Percentiles rank a stretch among this genome's conserved stretches.
Evolutionary conservation across 2,888 invertebrate genomes (phyloP).

Genomic region (Oeneis ivallda): DNA sequence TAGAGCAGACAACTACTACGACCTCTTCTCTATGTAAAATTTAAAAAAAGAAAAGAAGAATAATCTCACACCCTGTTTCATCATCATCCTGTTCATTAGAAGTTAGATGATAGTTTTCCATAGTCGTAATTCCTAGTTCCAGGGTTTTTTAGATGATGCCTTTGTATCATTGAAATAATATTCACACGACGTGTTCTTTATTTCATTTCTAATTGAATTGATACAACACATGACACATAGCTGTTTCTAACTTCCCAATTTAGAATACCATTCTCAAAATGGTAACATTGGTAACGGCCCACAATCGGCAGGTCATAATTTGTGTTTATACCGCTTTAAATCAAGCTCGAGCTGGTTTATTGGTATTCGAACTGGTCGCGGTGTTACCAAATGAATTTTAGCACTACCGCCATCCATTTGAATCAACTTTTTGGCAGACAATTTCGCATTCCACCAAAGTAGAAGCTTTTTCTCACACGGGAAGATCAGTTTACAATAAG

Average conservation of each 20-base stretch:
- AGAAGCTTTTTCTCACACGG: too few relatives aligned
- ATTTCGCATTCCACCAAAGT: not conserved
- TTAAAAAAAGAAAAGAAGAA: too few relatives aligned
- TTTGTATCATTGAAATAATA: not conserved
- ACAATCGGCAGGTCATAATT: slow-evolving; percentile 45
- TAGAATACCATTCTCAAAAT: slow-evolving; percentile 12
- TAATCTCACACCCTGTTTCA: too few relatives aligned
- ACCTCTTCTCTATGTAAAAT: too few relatives aligned
- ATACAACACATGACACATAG: slow-evolving; percentile 1
- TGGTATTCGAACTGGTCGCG: slow-evolving; percentile 57
- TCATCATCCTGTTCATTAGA: too few relatives aligned
- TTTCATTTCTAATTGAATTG: too few relatives aligned
- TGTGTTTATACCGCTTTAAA: slow-evolving; percentile 53
- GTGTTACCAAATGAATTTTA: slow-evolving; percentile 59
- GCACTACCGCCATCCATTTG: slow-evolving; percentile 42
- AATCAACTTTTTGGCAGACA: not conserved
- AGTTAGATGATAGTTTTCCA: too few relatives aligned
- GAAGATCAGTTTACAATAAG: too few relatives aligned
- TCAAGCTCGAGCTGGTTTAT: slow-evolving; percentile 59
- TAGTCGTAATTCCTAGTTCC: too few relatives aligned
- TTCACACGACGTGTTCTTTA: not conserved
- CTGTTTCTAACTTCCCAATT: slow-evolving; percentile 7
- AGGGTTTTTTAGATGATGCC: not conserved
- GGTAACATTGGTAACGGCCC: slow-evolving; percentile 15
- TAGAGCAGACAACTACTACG: too few relatives aligned